These are phyloP conservation scores for Lerista edwardsae DNA, from an alignment of 2,797 vertebrate species.

Conservation along the genomic window DNA sequence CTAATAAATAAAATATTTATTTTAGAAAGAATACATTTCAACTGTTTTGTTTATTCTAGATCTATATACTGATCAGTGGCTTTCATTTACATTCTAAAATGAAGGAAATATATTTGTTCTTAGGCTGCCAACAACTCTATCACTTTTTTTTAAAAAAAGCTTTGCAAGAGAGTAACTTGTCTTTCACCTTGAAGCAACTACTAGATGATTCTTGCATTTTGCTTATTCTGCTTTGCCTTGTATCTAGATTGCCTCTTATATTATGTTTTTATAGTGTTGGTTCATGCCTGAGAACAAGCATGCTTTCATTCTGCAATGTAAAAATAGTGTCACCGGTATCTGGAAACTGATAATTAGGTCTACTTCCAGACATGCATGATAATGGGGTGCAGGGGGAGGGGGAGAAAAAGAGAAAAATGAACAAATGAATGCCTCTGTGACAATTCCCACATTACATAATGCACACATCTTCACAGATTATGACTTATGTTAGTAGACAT, in stretches of 20 bases:
- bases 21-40: not conserved
- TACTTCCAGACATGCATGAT: not conserved
- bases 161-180: not conserved
- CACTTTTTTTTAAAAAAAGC: not conserved
- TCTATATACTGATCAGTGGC: not conserved
- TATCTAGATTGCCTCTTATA: not conserved
- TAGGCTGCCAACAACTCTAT: not conserved
- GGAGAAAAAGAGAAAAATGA: not conserved
- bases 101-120: not conserved
- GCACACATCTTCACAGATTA: not conserved
- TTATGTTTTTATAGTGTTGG: not conserved
- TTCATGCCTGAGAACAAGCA: not conserved
- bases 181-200: not conserved
- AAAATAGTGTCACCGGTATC: not conserved
- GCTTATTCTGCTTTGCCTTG: not conserved
- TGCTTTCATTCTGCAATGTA: not conserved
- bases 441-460: not conserved
- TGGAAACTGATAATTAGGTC: not conserved
- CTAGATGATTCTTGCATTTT: not conserved
- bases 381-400: too few species aligned
- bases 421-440: too few species aligned
- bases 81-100: slow-evolving; percentile 11
- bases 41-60: not conserved
- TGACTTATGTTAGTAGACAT: too few species aligned
- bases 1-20: slow-evolving; percentile 10